Conservation (phyloP, 2,888 invertebrate species). For the Troides helena region DNA sequence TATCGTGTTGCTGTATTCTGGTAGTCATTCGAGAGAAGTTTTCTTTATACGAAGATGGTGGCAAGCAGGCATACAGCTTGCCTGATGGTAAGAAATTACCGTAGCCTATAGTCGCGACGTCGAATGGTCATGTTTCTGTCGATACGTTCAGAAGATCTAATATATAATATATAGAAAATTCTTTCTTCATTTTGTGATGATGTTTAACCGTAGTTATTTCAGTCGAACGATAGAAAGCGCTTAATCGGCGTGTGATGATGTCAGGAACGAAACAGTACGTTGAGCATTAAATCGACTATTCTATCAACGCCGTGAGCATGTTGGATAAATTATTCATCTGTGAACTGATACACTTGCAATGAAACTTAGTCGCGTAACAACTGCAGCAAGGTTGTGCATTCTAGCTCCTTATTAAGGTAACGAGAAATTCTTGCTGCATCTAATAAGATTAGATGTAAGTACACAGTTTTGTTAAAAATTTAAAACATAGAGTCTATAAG, state of each 20-base stretch:
- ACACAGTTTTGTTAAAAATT: not conserved
- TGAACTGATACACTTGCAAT: conserved; percentile 25
- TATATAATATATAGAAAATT: too few species aligned
- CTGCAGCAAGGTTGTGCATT: not conserved
- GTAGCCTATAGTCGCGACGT: too few species aligned
- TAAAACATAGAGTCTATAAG: not conserved
- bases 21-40: too few species aligned
- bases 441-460: not conserved
- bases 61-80: too few species aligned
- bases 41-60: too few species aligned
- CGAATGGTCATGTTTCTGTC: too few species aligned
- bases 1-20: too few species aligned
- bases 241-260: not conserved
- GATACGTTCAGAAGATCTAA: too few species aligned
- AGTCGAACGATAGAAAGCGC: not conserved
- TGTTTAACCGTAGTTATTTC: not conserved
- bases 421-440: not conserved
- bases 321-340: conserved; percentile 29
- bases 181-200: not conserved
- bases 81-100: too few species aligned
- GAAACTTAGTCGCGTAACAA: conserved; percentile 10
- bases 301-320: conserved; percentile 22
- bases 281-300: conserved; percentile 13
- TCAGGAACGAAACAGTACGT: conserved; percentile 1
- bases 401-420: not conserved